phyloP scores from a whole-genome alignment of 1,140 invertebrate species.

The Stegodyphus dumicola region DNA sequence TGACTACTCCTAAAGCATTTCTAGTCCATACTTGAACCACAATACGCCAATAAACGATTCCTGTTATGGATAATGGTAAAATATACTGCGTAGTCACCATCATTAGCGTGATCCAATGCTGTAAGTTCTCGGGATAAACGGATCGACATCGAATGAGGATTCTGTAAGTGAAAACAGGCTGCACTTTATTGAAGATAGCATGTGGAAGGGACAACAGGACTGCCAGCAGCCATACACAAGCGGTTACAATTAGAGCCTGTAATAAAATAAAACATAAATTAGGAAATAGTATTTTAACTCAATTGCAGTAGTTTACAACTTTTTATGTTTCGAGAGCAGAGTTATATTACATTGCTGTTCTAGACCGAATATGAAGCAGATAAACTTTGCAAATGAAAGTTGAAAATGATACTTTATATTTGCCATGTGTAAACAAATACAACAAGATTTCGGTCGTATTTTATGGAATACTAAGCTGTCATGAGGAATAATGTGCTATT shows the following conservation, averaged over 20 bases:
- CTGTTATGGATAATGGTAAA: constrained; percentile 71
- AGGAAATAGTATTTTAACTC: no score
- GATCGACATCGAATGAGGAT: constrained; percentile 67
- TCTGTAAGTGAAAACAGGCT: constrained; percentile 63
- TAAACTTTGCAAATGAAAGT: no score
- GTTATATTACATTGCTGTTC: no score
- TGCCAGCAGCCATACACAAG: constrained; percentile 70
- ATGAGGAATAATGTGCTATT: no score
- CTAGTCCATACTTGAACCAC: constrained; percentile 66
- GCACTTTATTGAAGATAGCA: constrained; percentile 69
- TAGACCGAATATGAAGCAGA: no score
- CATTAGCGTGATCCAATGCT: constrained; percentile 68
- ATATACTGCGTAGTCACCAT: constrained; percentile 72
- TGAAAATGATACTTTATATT: no score
- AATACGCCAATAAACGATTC: constrained; percentile 69
- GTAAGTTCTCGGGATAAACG: constrained; percentile 67
- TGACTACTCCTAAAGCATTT: constrained; percentile 65
- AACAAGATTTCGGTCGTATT: no score
- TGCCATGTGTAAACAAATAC: no score
- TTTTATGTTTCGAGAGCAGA: no score
- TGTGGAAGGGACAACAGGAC: constrained; percentile 70
- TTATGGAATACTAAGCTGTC: no score
- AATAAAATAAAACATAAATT: constrained; percentile 18
- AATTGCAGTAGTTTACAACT: no score
- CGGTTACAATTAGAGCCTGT: constrained; percentile 65